Base-by-base conservation (phyloP, 1,140 invertebrate species). In the Diorhabda sublineata region DNA sequence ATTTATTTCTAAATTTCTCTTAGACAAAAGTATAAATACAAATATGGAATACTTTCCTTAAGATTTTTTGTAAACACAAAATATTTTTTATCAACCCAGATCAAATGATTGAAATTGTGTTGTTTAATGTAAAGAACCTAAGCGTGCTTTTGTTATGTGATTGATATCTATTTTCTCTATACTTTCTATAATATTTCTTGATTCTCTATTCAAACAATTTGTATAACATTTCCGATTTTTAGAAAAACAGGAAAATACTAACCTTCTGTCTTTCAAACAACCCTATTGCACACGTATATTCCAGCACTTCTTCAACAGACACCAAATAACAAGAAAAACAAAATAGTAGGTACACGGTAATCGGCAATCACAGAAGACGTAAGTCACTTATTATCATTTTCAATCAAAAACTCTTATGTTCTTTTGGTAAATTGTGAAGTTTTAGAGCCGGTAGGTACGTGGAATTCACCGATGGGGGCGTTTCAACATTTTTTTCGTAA, bases 401-500 rank as follows among this genome's bases (percentile, higher is more conserved):
- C 6, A 52, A 52, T 4, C 47, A 52, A 52, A 52, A 52, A 8
- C 47, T 8, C 47, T 52, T 8, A 52, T 52, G n/a, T 52, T n/a
- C 47, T 8, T 52, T 6, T 6, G 47, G 47, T 52, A 4, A 52
- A 52, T 52, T n/a, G 6, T 52, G 6, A 3, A n/a, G n/a, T 52
- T 52, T 52, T 4, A n/a, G 6, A 52, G 47, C 47, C 47, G 47
- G 47, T 52, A 45, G 41, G 11, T 7, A 26, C 63, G 45, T 42
- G 52, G 45, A n/a, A 43, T 56, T 64, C 63, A 64, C 45, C 63
- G 44, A 57, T 64, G 63, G 63, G 63, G 63, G 63, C 63, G 63
- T 52, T 69, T 69, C 64, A 57, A 61, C 64, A 69, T 64, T 61
- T 61, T 66, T 66, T 66, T 41, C 11, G 26, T 58, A 44, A 52